Conservation (phyloP, 1,140 invertebrate genomes). For the Brachionus rotundiformis region DNA sequence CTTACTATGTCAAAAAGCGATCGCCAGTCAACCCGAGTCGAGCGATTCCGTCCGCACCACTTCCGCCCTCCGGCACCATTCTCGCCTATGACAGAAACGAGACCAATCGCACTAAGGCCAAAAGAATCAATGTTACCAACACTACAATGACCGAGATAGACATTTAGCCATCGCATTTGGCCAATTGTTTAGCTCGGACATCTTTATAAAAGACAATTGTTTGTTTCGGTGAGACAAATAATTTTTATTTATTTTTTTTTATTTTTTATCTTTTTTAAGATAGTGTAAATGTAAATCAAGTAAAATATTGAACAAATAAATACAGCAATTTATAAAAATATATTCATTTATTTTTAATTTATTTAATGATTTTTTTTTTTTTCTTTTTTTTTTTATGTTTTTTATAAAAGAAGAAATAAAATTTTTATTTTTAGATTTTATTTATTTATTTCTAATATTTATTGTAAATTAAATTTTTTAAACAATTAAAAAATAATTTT, state of each 20-base stretch:
- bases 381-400: background rate
- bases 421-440: too few relatives aligned
- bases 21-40: background rate
- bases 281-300: too few relatives aligned
- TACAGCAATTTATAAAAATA: background rate
- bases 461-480: too few relatives aligned
- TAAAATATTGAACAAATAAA: background rate
- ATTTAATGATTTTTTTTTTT: background rate
- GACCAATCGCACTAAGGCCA: background rate
- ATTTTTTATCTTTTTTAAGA: too few relatives aligned
- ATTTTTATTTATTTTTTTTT: background rate
- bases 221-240: background rate
- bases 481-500: too few relatives aligned
- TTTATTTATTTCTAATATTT: too few relatives aligned
- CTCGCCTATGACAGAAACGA: background rate
- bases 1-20: background rate
- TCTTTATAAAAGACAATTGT: background rate
- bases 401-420: too few relatives aligned
- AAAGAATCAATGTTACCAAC: background rate
- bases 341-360: background rate
- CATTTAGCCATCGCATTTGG: background rate
- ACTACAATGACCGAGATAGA: background rate
- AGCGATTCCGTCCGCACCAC: background rate
- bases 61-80: background rate
- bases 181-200: background rate